A percentile compares a stretch with the other conserved stretches of the same genome.
Evolutionary conservation across 1,140 invertebrate species (phyloP).

Genomic region (Zaprionus vittiger): DNA sequence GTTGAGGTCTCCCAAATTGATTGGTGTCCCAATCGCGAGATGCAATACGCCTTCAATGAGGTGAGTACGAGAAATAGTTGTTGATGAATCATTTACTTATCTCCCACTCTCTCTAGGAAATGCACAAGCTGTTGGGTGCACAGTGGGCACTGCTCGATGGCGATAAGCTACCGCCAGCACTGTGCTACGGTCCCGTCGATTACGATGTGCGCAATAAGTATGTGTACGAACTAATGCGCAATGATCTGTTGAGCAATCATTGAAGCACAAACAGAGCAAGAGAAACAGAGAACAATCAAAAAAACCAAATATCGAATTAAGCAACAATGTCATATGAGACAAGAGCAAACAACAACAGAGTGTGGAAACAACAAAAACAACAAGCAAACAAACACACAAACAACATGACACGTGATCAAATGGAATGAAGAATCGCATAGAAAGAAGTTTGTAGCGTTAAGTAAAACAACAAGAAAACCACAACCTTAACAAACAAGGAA

Average conservation of each 20-base stretch:
- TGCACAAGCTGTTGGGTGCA: conserved; percentile 82
- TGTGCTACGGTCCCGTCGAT: conserved; percentile 63
- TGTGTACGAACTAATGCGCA: conserved; percentile 75
- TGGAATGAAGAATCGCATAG: conserved; percentile 47
- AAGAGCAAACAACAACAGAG: conserved; percentile 9
- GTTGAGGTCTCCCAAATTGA: conserved; percentile 88
- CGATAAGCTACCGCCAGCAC: conserved; percentile 83
- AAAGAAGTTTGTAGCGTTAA: conserved; percentile 55
- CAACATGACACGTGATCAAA: conserved; percentile 75
- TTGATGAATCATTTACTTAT: not conserved
- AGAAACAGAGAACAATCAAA: conserved; percentile 14
- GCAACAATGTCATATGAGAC: conserved; percentile 48
- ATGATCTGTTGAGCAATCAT: conserved; percentile 59
- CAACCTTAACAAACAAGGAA: conserved; percentile 31
- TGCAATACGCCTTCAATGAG: conserved; percentile 66
- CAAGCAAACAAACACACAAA: conserved; percentile 32
- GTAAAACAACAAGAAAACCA: conserved; percentile 34
- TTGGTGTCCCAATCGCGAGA: conserved; percentile 63
- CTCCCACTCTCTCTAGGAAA: conserved; percentile 75
- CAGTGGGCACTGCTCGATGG: conserved; percentile 83
- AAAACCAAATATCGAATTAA: conserved; percentile 60
- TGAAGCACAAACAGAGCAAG: conserved; percentile 46
- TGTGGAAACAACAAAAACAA: conserved; percentile 7
- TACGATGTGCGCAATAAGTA: conserved; percentile 76
- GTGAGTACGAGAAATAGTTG: conserved; percentile 48